These are phyloP conservation scores for Labeo catla DNA, from an alignment of 2,113 vertebrate genomes.

Conservation along the genomic window DNA sequence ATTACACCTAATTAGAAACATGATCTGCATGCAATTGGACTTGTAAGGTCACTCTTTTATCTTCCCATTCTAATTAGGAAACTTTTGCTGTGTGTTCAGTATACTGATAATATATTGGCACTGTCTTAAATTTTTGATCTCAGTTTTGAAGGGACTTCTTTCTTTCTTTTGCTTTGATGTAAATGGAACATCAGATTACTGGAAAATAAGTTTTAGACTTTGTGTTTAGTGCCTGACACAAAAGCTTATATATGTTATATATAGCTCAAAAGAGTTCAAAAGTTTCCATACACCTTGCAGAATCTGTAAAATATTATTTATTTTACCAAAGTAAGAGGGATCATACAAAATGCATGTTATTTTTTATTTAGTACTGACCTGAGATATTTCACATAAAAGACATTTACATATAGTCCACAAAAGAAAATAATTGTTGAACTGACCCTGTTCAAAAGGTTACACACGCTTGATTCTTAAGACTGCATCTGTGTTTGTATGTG, in stretches of 20 bases:
- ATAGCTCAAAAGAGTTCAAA: too few species aligned
- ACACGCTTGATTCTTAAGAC: too few species aligned
- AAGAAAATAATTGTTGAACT: too few species aligned
- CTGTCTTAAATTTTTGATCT: background rate
- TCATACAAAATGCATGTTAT: too few species aligned
- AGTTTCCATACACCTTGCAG: too few species aligned
- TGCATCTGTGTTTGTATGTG: too few species aligned
- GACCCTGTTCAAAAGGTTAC: too few species aligned
- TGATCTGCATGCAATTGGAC: background rate
- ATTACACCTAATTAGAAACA: constrained; percentile 33
- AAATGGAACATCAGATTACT: background rate
- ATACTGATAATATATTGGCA: background rate
- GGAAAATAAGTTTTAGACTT: background rate
- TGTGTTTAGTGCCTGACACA: background rate
- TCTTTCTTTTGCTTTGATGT: background rate
- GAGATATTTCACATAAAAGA: too few species aligned
- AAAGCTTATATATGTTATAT: background rate
- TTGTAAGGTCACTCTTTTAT: background rate
- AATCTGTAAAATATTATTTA: too few species aligned
- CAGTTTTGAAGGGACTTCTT: background rate
- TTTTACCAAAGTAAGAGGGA: too few species aligned
- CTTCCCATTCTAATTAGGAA: background rate
- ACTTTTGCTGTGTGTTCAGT: background rate
- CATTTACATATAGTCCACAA: too few species aligned
- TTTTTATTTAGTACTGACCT: too few species aligned